phyloP scores from a whole-genome alignment of 2,888 invertebrate genomes.

The Drosophila hamatofila region DNA sequence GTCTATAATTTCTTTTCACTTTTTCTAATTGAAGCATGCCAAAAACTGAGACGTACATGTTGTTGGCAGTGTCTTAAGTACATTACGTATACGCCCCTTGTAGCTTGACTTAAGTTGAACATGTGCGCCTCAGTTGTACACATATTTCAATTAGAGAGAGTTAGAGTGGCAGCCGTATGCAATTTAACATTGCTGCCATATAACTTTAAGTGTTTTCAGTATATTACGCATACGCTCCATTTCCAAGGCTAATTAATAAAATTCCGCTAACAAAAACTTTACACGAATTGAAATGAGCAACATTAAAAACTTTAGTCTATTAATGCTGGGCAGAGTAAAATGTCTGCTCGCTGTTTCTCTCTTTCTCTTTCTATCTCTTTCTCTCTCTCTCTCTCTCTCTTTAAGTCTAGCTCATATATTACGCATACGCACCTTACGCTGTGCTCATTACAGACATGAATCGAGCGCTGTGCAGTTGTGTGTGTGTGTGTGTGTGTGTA shows the following conservation, averaged over 20 bases:
- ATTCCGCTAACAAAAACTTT: background rate
- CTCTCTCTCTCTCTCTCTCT: background rate
- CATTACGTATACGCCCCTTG: background rate
- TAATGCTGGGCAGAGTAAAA: background rate
- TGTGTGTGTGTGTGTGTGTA: background rate
- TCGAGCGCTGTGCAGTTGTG: background rate
- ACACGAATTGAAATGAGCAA: background rate
- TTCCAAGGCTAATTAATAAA: background rate
- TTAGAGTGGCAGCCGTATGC: background rate
- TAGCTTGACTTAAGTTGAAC: background rate
- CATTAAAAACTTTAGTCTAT: slow-evolving; percentile 7
- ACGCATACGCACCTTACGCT: slow-evolving; percentile 15
- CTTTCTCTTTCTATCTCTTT: background rate
- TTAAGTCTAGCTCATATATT: background rate
- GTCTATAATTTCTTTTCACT: too few relatives aligned
- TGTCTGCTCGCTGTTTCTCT: background rate
- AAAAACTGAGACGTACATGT: too few relatives aligned
- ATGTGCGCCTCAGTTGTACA: too few relatives aligned
- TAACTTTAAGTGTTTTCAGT: background rate
- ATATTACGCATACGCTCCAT: slow-evolving; percentile 4
- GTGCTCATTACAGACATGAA: too few relatives aligned
- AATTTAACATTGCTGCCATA: background rate
- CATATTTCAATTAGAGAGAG: background rate
- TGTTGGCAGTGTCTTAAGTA: too few relatives aligned
- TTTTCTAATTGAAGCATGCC: too few relatives aligned